phyloP scores from a whole-genome alignment of 2,888 invertebrate genomes.

The Tiliacea citrago region DNA sequence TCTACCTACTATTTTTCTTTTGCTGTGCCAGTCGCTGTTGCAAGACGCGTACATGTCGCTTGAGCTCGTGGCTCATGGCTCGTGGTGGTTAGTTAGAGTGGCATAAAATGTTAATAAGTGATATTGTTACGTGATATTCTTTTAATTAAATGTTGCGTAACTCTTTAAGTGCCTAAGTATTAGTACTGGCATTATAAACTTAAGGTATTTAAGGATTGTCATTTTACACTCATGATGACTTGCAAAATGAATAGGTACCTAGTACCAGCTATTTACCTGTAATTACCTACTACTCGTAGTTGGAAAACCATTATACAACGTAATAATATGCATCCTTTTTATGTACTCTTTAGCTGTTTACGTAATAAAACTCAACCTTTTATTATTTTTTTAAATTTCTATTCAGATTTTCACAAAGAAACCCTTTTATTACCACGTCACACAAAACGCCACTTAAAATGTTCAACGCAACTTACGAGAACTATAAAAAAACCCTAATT shows the following conservation, averaged over 20 bases:
- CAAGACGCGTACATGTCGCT: no score
- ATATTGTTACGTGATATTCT: not conserved
- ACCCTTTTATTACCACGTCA: not conserved
- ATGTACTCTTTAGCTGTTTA: constrained; percentile 5
- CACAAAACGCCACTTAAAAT: not conserved
- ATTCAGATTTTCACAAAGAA: not conserved
- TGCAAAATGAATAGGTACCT: constrained; percentile 23
- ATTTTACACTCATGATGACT: constrained; percentile 39
- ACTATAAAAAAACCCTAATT: constrained; percentile 41
- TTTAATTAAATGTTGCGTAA: constrained; percentile 13
- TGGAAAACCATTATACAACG: not conserved
- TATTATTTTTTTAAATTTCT: not conserved
- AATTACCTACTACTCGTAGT: constrained; percentile 19
- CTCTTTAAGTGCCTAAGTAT: constrained; percentile 10
- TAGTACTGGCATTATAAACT: constrained; percentile 53
- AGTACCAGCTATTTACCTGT: constrained; percentile 16
- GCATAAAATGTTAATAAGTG: not conserved
- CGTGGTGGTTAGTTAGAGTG: no score
- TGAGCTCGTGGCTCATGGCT: no score
- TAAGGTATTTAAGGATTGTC: constrained; percentile 58
- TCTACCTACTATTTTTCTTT: no score
- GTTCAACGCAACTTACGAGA: not conserved
- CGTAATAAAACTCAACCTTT: not conserved
- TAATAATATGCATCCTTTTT: constrained; percentile 7
- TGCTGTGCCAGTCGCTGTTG: no score